A percentile compares a stretch with the other conserved stretches of the same genome.
Evolutionary conservation across 2,888 invertebrate species (phyloP).

Genomic region (Ectobius pallidus): DNA sequence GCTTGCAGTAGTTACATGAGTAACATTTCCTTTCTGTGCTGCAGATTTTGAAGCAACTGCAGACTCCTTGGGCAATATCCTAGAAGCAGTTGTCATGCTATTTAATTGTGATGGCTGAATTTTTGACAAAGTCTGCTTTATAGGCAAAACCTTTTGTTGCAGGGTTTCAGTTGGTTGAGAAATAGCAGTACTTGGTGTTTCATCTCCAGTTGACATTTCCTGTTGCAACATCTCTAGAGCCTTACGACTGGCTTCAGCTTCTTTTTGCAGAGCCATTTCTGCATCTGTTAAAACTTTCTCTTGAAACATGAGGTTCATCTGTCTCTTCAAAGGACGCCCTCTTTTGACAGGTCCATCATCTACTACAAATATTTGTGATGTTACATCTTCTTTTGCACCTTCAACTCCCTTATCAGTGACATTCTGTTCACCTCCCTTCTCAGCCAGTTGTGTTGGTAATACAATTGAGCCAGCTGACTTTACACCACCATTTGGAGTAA

Average conservation of each 20-base stretch:
- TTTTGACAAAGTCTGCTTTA: neutral
- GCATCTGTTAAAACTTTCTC: constrained; percentile 44
- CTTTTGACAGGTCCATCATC: constrained; percentile 38
- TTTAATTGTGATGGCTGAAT: neutral
- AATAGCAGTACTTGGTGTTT: constrained; percentile 51
- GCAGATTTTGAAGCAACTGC: neutral
- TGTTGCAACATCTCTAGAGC: constrained; percentile 56
- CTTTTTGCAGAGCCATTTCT: constrained; percentile 46
- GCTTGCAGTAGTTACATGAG: constrained; percentile 11
- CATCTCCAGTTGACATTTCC: constrained; percentile 53
- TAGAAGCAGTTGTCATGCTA: neutral
- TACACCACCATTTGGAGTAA: constrained; percentile 22
- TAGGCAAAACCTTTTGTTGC: neutral
- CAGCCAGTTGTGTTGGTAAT: constrained; percentile 23
- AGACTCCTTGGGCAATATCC: constrained; percentile 6
- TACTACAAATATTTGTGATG: constrained; percentile 21
- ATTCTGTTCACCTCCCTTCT: constrained; percentile 18
- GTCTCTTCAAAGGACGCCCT: constrained; percentile 42
- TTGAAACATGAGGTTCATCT: constrained; percentile 43
- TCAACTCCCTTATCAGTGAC: constrained; percentile 21
- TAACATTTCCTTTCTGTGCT: neutral
- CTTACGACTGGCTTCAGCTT: constrained; percentile 55
- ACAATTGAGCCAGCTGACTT: constrained; percentile 12
- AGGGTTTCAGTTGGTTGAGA: constrained; percentile 51
- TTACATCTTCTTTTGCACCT: constrained; percentile 16